phyloP scores from a whole-genome alignment of 2,888 invertebrate genomes.

The Cynaeus angustus region DNA sequence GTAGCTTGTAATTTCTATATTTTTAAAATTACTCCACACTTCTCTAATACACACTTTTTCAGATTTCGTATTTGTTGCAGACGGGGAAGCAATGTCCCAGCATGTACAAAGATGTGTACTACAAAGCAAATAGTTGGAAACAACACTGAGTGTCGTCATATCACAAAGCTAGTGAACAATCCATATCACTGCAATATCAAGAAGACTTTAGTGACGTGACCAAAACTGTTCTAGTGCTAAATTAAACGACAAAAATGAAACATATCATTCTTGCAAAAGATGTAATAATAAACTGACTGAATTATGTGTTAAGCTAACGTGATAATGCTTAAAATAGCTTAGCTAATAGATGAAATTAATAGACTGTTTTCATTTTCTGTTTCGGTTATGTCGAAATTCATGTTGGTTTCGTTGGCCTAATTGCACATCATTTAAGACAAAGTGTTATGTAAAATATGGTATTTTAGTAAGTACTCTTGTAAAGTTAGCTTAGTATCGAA shows the following conservation, averaged over 20 bases:
- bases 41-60: constrained; percentile 8
- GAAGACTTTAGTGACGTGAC: constrained; percentile 58
- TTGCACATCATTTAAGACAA: constrained; percentile 42
- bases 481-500: constrained; percentile 51
- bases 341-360: constrained; percentile 45
- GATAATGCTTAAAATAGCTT: constrained; percentile 63
- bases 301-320: constrained; percentile 62
- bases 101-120: constrained; percentile 94
- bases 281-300: constrained; percentile 57
- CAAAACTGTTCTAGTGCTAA: constrained; percentile 58
- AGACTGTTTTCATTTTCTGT: constrained; percentile 38
- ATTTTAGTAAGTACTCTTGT: constrained; percentile 47
- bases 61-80: constrained; percentile 73
- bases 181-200: constrained; percentile 48
- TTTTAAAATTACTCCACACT: background rate
- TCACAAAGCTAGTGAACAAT: constrained; percentile 47
- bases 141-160: constrained; percentile 76
- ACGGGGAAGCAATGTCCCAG: constrained; percentile 90
- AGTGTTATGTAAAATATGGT: constrained; percentile 46
- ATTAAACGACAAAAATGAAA: constrained; percentile 59
- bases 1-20: background rate
- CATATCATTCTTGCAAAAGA: constrained; percentile 67
- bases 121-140: constrained; percentile 94
- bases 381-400: constrained; percentile 35
- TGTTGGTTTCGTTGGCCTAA: constrained; percentile 48